Evolutionary conservation across 2,113 vertebrate genomes (phyloP), one percentile per base, ranked within the genome.

Genomic region (Puma concolor): DNA sequence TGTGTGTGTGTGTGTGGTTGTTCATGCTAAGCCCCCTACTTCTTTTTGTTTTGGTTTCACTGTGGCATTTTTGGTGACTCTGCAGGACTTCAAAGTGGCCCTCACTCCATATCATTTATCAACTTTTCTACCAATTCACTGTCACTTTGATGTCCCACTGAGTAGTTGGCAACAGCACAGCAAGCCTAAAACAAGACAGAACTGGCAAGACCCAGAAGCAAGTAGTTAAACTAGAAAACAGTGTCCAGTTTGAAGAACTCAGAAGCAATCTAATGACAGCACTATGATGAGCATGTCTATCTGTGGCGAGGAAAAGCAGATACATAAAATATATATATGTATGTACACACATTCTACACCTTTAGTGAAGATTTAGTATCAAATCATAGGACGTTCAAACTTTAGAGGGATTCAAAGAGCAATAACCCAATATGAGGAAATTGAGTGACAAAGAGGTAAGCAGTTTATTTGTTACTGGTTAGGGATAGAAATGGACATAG

Each of bases 41-140:
- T 44, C 4, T 93, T 66, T 92, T 95, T 97, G 87, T 96, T 88
- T 72, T 85, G 44, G 36, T 95, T 81, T 84, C 80, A 81, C 94
- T 71, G 15, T 17, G 23, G 87, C 77, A 94, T 96, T 97, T 97
- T 92, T 97, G 94, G 92, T 94, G 88, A 97, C 94, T 77, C 83
- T n/a, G 72, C 57, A 95, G 67, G 63, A 95, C 95, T 96, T 98
- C 97, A 96, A 97, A 98, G 96, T 96, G 76, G 19, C 66, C 80
- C 87, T 92, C 52, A 66, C 19, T 84, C 50, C 0, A 1, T 97
- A 77, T 90, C 80, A 83, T 96, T 97, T 98, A 97, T 97, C 96
- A 96, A 96, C 74, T 94, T 88, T 97, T 86, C 60, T 86, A 23
- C 33, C 76, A 92, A 90, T 85, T 97, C 92, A 91, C 12, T 92